phyloP scores from a whole-genome alignment of 2,888 invertebrate genomes.

The Eilema caniola region DNA sequence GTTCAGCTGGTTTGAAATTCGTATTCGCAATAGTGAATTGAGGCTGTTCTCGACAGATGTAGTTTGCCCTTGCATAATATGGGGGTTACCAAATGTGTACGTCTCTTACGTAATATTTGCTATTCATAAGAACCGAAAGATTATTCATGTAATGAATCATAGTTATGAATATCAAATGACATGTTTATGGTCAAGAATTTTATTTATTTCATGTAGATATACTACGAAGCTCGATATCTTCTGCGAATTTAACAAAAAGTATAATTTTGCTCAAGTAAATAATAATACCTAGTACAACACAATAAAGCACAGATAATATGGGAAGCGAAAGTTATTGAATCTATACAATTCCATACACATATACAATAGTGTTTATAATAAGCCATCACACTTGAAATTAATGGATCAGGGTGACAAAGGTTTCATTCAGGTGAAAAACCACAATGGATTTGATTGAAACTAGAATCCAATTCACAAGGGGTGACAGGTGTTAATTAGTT shows the following conservation, averaged over 20 bases:
- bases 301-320: no score
- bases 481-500: neutral
- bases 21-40: conserved; percentile 21
- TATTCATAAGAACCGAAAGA: neutral
- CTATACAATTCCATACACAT: no score
- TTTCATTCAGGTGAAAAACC: conserved; percentile 6
- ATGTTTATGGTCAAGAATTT: conserved; percentile 2
- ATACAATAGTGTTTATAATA: conserved; percentile 3
- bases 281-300: no score
- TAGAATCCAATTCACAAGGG: conserved; percentile 7
- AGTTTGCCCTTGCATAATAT: conserved; percentile 1
- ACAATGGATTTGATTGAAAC: conserved; percentile 18
- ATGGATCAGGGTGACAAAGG: conserved; percentile 9
- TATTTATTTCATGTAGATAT: neutral
- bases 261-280: no score
- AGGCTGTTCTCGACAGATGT: conserved; percentile 4
- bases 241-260: no score
- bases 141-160: neutral
- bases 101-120: neutral
- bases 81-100: neutral
- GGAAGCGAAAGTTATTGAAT: no score
- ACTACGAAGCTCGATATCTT: neutral
- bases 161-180: neutral
- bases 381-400: neutral
- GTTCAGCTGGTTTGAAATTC: conserved; percentile 39